Conservation (phyloP, 2,888 invertebrate species). For the Platypus cylindrus region DNA sequence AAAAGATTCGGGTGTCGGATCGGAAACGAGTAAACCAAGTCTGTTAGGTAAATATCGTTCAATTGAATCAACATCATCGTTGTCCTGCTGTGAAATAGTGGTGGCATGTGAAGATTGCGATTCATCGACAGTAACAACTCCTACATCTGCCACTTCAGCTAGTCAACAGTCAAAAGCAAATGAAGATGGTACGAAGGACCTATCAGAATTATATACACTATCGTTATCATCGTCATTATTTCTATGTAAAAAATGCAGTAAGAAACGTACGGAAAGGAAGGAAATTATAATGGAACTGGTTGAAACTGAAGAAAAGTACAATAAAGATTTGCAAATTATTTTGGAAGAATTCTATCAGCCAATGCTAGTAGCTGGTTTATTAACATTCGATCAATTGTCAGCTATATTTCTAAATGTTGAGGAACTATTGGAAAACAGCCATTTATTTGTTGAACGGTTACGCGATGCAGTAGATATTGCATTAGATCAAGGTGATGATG, state of each 20-base stretch:
- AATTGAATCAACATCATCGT: too few relatives aligned
- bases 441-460: conserved; percentile 72
- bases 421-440: conserved; percentile 76
- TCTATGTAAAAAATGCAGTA: conserved; percentile 80
- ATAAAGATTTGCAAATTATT: conserved; percentile 82
- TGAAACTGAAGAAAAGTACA: conserved; percentile 92
- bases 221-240: conserved; percentile 68
- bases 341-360: conserved; percentile 88
- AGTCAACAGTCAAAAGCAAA: conserved; percentile 9
- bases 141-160: too few relatives aligned
- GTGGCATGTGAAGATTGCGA: conserved; percentile 74
- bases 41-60: conserved; percentile 60
- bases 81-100: too few relatives aligned
- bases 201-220: too few relatives aligned
- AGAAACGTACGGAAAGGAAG: conserved; percentile 78
- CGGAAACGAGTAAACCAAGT: conserved; percentile 80
- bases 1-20: conserved; percentile 86
- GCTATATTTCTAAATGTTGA: conserved; percentile 89
- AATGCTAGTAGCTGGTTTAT: conserved; percentile 81
- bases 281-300: conserved; percentile 92
- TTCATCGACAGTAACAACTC: too few relatives aligned
- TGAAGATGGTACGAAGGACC: conserved; percentile 11
- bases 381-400: conserved; percentile 82
- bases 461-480: conserved; percentile 79
- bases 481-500: conserved; percentile 63